These are phyloP conservation scores for Melangyna quadrimaculata DNA, from an alignment of 2,888 invertebrate genomes.

Conservation along the genomic window DNA sequence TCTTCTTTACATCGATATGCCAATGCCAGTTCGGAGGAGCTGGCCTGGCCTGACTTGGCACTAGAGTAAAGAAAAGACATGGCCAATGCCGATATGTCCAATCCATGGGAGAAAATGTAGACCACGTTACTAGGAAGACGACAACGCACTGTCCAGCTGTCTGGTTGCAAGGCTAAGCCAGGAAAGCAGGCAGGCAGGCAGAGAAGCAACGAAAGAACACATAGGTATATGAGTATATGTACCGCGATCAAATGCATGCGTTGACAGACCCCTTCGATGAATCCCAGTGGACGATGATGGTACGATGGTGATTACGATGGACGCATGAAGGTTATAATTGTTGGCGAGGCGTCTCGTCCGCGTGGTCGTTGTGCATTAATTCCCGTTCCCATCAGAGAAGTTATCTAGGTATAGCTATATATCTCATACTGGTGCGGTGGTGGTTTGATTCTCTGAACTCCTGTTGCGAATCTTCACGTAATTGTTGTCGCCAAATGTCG, in stretches of 20 bases:
- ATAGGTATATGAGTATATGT: not conserved
- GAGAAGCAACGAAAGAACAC: not conserved
- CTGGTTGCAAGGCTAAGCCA: constrained; percentile 31
- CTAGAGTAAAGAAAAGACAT: constrained; percentile 15
- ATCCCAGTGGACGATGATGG: constrained; percentile 47
- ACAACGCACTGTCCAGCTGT: constrained; percentile 59
- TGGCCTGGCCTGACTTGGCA: too few species aligned
- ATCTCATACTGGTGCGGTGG: not conserved
- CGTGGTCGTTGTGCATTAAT: constrained; percentile 57
- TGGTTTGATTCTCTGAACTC: constrained; percentile 56
- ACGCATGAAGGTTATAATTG: constrained; percentile 71
- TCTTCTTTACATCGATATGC: constrained; percentile 45
- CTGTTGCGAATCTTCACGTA: constrained; percentile 73
- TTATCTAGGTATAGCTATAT: too few species aligned
- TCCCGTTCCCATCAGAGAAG: constrained; percentile 54
- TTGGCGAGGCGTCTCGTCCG: constrained; percentile 59
- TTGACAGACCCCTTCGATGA: constrained; percentile 54
- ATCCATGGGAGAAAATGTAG: constrained; percentile 62
- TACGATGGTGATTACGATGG: constrained; percentile 24
- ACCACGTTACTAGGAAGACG: constrained; percentile 69
- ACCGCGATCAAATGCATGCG: not conserved
- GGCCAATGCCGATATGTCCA: constrained; percentile 31
- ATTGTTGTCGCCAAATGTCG: constrained; percentile 75
- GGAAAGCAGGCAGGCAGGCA: not conserved
- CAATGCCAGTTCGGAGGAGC: not conserved